These are phyloP conservation scores for Chloropsis cyanopogon DNA, from an alignment of 2,113 vertebrate species.

Conservation along the genomic window DNA sequence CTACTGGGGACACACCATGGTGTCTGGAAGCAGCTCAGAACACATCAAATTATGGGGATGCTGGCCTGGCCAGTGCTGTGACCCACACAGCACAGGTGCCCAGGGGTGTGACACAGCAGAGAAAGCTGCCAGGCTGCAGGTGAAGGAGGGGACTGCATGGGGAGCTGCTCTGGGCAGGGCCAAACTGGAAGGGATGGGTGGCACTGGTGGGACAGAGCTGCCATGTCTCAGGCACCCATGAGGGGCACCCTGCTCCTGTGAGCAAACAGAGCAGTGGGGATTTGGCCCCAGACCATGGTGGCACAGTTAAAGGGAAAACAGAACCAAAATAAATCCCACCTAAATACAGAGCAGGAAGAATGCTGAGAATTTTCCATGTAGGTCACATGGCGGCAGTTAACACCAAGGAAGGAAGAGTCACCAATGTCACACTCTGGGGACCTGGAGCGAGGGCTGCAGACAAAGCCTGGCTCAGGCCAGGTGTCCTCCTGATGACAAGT, in stretches of 20 bases:
- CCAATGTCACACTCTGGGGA: not conserved
- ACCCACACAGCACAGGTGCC: not conserved
- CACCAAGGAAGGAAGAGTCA: not conserved
- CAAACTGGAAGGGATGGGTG: not conserved
- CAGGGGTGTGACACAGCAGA: not conserved
- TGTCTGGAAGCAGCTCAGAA: not conserved
- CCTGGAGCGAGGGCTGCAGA: not conserved
- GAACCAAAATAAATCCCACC: conserved; percentile 10
- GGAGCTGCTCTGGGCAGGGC: not conserved
- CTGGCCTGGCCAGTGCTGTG: not conserved
- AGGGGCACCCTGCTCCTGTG: not conserved
- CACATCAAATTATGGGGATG: not conserved
- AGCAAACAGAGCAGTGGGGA: not conserved
- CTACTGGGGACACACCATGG: not conserved
- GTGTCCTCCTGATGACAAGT: not conserved
- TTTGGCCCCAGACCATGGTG: not conserved
- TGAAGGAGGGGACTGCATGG: not conserved
- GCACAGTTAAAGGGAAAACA: not conserved
- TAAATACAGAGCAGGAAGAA: conserved; percentile 19
- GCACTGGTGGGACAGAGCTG: not conserved
- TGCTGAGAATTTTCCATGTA: conserved; percentile 4
- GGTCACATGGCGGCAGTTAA: not conserved
- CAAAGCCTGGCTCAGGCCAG: not conserved
- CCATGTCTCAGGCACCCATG: accelerated
- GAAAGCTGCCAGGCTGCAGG: not conserved